Percentiles rank a stretch among this genome's conserved stretches.
phyloP scores from a whole-genome alignment of 2,113 vertebrate genomes.

The cattle (Bos taurus) region ARS-UCD2.0 NC_037352.1:3178501-3179000 shows the following conservation, averaged over 20 bases:
- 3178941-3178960: not conserved
- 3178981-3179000: not conserved
- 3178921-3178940: not conserved
- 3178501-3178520: not conserved
- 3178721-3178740: not conserved
- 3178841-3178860: not conserved
- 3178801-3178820: not conserved
- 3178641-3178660: not conserved
- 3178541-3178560: not conserved
- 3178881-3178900: not conserved
- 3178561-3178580: not conserved
- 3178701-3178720: not conserved
- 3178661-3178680: not conserved
- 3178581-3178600: not conserved
- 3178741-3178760: not conserved
- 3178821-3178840: not conserved
- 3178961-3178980: not conserved
- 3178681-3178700: not conserved
- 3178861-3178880: not conserved
- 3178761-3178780: not conserved
- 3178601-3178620: not conserved
- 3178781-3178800: not conserved
- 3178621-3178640: not conserved
- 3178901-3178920: not conserved
- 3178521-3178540: not conserved